Evolutionary conservation across 37 sponge, comb jelly and placozoan species (phyloP).

Genomic region (Mnemiopsis leidyi): DNA sequence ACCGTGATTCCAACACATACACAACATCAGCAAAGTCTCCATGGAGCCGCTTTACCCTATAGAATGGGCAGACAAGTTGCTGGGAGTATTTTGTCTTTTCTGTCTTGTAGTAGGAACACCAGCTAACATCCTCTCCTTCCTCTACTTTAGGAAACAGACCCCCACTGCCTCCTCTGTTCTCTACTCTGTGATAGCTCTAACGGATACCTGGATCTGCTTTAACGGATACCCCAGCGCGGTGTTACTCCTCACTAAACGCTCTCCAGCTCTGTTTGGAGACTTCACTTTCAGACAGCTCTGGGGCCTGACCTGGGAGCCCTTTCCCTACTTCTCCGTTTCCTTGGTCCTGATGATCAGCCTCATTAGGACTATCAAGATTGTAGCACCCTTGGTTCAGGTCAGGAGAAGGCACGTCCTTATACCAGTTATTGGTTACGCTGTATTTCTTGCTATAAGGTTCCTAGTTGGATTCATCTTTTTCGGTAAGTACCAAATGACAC

Average conservation of each 20-base stretch:
- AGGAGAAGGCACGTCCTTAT: not conserved
- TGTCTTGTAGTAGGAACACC: not conserved
- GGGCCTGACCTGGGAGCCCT: constrained; percentile 3
- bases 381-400: not conserved
- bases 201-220: not conserved
- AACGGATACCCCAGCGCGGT: not conserved
- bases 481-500: not conserved
- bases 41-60: no score
- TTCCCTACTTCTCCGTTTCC: constrained; percentile 21
- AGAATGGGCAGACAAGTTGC: not conserved
- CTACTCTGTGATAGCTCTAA: not conserved
- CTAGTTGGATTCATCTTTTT: not conserved
- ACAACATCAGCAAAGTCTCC: no score
- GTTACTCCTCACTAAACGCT: not conserved
- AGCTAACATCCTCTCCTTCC: not conserved
- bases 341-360: constrained; percentile 25
- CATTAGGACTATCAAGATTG: not conserved
- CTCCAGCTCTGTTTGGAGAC: not conserved
- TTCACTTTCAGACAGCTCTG: not conserved
- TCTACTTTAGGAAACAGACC: not conserved
- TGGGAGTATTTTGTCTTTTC: not conserved
- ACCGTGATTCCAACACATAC: no score
- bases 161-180: not conserved
- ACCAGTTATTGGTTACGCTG: not conserved
- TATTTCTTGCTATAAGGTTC: not conserved